phyloP scores from a whole-genome alignment of 2,888 invertebrate species.

The Minunthozetes semirufus region DNA sequence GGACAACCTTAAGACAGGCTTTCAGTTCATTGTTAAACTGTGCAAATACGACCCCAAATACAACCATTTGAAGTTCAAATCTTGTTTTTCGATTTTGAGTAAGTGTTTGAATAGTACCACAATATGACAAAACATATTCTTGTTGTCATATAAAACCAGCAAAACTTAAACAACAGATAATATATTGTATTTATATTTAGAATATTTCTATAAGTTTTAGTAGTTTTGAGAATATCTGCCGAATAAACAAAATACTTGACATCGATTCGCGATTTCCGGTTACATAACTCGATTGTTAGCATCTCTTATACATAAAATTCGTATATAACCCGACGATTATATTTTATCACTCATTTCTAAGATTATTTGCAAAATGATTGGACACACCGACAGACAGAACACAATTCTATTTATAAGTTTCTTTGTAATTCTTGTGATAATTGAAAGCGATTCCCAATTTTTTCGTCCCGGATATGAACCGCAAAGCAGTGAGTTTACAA shows the following conservation, averaged over 20 bases:
- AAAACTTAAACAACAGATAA: not conserved
- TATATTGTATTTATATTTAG: too few relatives aligned
- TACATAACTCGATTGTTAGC: not conserved
- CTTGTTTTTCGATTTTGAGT: not conserved
- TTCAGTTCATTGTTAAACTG: too few relatives aligned
- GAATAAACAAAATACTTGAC: conserved; percentile 3
- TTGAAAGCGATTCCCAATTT: not conserved
- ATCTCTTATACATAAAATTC: not conserved
- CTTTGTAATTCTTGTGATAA: not conserved
- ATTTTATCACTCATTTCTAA: not conserved
- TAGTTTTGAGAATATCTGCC: not conserved
- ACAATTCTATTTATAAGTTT: not conserved
- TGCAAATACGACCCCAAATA: too few relatives aligned
- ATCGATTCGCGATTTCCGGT: not conserved
- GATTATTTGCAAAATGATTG: not conserved
- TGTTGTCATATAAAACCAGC: not conserved
- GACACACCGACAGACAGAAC: too few relatives aligned
- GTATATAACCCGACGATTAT: not conserved
- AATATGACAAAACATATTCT: too few relatives aligned
- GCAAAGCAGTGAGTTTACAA: conserved; percentile 29
- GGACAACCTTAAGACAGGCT: too few relatives aligned
- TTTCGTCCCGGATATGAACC: conserved; percentile 36
- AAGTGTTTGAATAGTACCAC: not conserved
- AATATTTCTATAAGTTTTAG: too few relatives aligned
- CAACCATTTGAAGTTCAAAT: too few relatives aligned